Evolutionary conservation across 1,140 invertebrate species (phyloP).

Genomic region (Palaemon carinicauda): DNA sequence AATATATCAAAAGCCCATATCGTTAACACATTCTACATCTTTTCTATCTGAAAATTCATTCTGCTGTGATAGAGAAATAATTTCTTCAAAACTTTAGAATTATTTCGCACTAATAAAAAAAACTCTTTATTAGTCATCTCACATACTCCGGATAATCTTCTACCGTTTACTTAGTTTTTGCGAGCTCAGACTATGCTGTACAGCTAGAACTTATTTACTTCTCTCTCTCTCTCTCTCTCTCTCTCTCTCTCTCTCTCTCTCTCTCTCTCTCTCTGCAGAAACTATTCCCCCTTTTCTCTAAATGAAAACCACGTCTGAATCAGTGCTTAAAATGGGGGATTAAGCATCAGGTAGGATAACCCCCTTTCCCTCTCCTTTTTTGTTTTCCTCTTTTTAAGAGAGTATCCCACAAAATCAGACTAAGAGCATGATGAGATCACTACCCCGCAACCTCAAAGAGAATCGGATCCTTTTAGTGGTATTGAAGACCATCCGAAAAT

Average conservation of each 20-base stretch:
- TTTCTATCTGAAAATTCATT: too few relatives aligned
- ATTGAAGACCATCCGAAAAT: neutral
- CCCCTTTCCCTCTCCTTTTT: neutral
- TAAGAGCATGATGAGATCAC: neutral
- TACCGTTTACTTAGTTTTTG: too few relatives aligned
- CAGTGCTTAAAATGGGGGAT: neutral
- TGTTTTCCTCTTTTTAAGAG: neutral
- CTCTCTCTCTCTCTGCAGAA: neutral
- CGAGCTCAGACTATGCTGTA: too few relatives aligned
- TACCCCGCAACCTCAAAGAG: neutral
- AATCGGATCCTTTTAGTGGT: neutral
- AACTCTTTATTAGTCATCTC: too few relatives aligned
- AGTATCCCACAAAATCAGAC: neutral
- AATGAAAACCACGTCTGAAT: neutral
- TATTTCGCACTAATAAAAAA: too few relatives aligned
- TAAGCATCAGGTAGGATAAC: too few relatives aligned
- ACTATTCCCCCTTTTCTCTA: neutral
- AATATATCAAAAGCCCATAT: too few relatives aligned
- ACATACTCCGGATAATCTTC: too few relatives aligned
- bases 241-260: neutral
- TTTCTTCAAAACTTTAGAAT: too few relatives aligned
- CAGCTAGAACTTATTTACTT: too few relatives aligned
- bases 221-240: neutral
- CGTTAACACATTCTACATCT: too few relatives aligned
- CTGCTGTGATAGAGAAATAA: too few relatives aligned